These are phyloP conservation scores for Etheostoma nigrum DNA, from an alignment of 2,797 vertebrate genomes.

Conservation along the genomic window DNA sequence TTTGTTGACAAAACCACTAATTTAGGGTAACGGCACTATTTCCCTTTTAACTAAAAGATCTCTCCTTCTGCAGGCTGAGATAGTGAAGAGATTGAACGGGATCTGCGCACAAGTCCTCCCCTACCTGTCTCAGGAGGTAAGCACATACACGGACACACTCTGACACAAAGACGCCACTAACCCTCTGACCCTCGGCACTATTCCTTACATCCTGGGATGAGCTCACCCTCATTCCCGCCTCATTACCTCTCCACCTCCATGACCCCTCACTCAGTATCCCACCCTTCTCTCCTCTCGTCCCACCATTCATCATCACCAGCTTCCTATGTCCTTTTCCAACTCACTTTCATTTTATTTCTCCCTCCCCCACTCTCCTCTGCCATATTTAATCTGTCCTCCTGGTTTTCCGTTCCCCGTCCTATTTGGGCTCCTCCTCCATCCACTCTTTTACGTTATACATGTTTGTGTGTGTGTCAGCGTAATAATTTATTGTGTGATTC, in stretches of 20 bases:
- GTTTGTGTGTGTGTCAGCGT: constrained; percentile 63
- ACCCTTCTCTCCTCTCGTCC: constrained; percentile 38
- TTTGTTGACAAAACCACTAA: background rate
- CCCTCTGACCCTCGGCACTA: constrained; percentile 63
- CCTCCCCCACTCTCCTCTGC: constrained; percentile 45
- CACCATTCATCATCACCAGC: constrained; percentile 70
- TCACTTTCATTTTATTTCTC: constrained; percentile 49
- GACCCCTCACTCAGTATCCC: constrained; percentile 67
- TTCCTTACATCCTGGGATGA: constrained; percentile 74
- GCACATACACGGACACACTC: constrained; percentile 24
- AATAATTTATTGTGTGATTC: constrained; percentile 80
- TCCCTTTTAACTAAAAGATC: background rate
- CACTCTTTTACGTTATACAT: constrained; percentile 25
- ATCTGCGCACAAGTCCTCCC: constrained; percentile 98
- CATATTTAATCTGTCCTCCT: constrained; percentile 50
- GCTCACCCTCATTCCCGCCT: constrained; percentile 77
- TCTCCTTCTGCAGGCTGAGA: constrained; percentile 89
- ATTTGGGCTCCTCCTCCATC: constrained; percentile 37
- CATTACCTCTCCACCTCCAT: constrained; percentile 68
- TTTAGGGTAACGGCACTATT: background rate
- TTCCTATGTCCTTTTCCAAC: constrained; percentile 55
- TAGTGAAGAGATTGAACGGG: constrained; percentile 97
- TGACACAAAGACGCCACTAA: constrained; percentile 53
- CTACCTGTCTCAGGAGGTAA: constrained; percentile 98
- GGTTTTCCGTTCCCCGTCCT: background rate